A percentile compares a stretch with the other conserved stretches of the same genome.
Evolutionary conservation across 2,113 vertebrate genomes (phyloP).

Genomic region (Centropus bengalensis): DNA sequence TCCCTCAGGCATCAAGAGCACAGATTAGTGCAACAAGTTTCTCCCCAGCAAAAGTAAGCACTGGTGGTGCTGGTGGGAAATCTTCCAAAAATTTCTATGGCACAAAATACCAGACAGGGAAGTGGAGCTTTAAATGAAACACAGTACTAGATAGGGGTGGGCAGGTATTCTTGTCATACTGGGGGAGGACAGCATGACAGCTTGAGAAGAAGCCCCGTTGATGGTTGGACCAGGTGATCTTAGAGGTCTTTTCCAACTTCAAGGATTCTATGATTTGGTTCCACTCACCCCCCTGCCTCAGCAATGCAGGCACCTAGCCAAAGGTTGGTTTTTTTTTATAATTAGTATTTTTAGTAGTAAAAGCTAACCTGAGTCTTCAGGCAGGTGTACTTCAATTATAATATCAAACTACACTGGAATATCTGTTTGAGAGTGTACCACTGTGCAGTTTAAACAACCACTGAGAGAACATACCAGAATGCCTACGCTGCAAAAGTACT

Average conservation of each 20-base stretch:
- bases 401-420: neutral
- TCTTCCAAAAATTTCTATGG: neutral
- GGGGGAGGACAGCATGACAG: neutral
- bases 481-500: neutral
- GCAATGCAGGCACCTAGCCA: neutral
- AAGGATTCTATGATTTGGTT: too few species aligned
- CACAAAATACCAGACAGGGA: neutral
- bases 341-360: neutral
- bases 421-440: neutral
- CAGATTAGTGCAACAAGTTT: neutral
- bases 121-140: neutral
- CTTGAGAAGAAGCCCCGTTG: neutral
- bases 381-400: neutral
- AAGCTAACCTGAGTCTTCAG: neutral
- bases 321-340: neutral
- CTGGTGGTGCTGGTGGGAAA: too few species aligned
- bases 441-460: neutral
- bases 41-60: neutral
- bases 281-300: too few species aligned
- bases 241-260: too few species aligned
- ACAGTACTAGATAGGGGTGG: neutral
- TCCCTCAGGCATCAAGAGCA: too few species aligned
- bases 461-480: neutral
- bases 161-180: neutral
- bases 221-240: too few species aligned